Base-by-base conservation (phyloP, 2,888 invertebrate species). In the Erebia epiphron region DNA sequence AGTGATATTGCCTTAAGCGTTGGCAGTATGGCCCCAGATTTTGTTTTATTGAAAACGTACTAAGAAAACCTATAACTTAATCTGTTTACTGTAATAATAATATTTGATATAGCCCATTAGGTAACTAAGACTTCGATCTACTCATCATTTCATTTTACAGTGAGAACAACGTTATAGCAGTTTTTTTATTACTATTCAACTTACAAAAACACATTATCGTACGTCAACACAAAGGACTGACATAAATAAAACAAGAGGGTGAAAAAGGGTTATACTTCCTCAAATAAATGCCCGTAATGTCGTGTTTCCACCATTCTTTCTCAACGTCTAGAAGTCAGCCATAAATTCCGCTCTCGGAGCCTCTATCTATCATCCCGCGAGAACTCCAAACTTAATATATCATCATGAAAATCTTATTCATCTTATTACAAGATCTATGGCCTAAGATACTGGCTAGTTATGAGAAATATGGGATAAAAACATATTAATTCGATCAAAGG, bases 311-410 rank as follows among this genome's bases (percentile, higher is more conserved):
- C 68, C 73, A 74, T 75, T 75, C 71, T 71, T 75, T 73, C 70
- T 66, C 68, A 71, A 66, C 75, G 74, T 75, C 77, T 75, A 72
- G 75, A 78, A 79, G 77, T 78, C 74, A 61, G 73, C 72, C 73
- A 79, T 78, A 78, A 78, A 78, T 78, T 76, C 75, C 69, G 43
- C 69, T 54, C 41, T 68, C 71, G 75, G 73, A 73, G 69, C 73
- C 69, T 74, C 75, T 76, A 78, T 79, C 78, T 76, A 78, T 79
- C 76, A 77, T 69, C 61, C 64, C 71, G 69, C 69, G 73, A 70
- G 72, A 75, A 77, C 76, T 73, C 67, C 60, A 69, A 77, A 78
- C 73, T 77, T 75, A 76, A 78, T 79, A 75, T 75, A 78, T 79
- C 76, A 79, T 73, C 73, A 57, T 66, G 70, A 73, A 74, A 72